Conservation (phyloP, 2,888 invertebrate species). For the Serrognathus titanus region DNA sequence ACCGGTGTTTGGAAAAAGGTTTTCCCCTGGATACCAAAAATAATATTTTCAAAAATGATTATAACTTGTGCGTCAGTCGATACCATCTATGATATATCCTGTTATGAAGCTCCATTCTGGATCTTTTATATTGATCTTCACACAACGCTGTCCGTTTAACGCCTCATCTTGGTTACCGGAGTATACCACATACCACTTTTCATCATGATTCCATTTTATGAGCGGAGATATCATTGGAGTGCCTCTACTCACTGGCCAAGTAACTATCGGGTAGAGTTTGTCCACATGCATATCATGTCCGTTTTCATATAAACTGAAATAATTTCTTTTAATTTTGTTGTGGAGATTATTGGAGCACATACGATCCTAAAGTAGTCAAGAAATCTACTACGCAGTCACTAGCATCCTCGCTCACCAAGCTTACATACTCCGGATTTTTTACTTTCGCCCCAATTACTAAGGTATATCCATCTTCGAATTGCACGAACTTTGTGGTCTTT, state of each 20-base stretch:
- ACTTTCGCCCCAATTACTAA: too few species aligned
- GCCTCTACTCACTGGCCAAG: constrained; percentile 80
- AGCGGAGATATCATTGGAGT: constrained; percentile 81
- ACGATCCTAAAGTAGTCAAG: not conserved
- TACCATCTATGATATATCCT: constrained; percentile 84
- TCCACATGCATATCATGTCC: constrained; percentile 74
- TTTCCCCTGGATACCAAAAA: constrained; percentile 37
- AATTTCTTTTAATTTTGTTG: not conserved
- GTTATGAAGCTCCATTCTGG: constrained; percentile 68
- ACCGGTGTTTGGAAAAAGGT: constrained; percentile 60
- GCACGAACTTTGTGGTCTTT: too few species aligned
- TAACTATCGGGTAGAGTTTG: constrained; percentile 70
- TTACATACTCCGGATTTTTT: too few species aligned
- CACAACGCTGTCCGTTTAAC: constrained; percentile 62
- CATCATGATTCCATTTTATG: constrained; percentile 85
- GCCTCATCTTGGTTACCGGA: constrained; percentile 66
- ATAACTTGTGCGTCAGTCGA: constrained; percentile 23
- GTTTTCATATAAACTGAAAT: constrained; percentile 65
- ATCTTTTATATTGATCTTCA: constrained; percentile 59
- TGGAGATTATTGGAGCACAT: not conserved
- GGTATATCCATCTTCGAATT: too few species aligned
- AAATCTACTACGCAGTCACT: not conserved
- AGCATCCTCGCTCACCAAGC: not conserved
- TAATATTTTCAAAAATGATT: not conserved
- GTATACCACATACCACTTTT: constrained; percentile 69